These are phyloP conservation scores for Riptortus pedestris DNA, from an alignment of 1,140 invertebrate species.

Conservation along the genomic window DNA sequence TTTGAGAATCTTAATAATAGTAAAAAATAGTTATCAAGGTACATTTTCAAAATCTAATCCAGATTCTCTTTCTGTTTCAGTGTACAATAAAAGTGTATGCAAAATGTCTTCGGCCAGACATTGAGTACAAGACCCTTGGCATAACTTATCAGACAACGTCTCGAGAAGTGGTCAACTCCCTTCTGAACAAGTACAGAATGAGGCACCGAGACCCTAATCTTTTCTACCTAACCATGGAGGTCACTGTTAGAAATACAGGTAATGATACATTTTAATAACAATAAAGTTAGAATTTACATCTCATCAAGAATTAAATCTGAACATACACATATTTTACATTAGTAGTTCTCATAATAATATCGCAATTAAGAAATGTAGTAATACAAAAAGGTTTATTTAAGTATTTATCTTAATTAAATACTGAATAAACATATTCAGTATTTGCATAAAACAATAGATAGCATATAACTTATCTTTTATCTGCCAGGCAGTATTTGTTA, in stretches of 20 bases:
- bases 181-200: conserved; percentile 84
- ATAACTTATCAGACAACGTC: conserved; percentile 77
- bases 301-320: not conserved
- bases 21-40: no score
- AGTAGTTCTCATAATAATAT: no score
- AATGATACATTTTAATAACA: conserved; percentile 8
- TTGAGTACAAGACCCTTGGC: conserved; percentile 84
- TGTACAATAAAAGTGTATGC: conserved; percentile 85
- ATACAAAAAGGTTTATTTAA: no score
- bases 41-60: no score
- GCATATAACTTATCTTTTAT: no score
- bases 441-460: no score
- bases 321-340: not conserved
- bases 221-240: conserved; percentile 90
- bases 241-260: conserved; percentile 61
- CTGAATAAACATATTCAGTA: no score
- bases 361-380: no score
- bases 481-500: no score
- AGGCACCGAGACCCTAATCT: conserved; percentile 79
- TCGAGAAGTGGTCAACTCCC: conserved; percentile 67
- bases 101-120: conserved; percentile 74
- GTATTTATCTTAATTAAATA: no score
- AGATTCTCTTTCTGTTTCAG: conserved; percentile 56
- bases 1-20: no score
- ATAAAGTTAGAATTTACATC: not conserved